Evolutionary conservation across 2,113 vertebrate genomes (phyloP), one percentile per base, ranked within the genome.

Genomic region (Eolophus roseicapilla): DNA sequence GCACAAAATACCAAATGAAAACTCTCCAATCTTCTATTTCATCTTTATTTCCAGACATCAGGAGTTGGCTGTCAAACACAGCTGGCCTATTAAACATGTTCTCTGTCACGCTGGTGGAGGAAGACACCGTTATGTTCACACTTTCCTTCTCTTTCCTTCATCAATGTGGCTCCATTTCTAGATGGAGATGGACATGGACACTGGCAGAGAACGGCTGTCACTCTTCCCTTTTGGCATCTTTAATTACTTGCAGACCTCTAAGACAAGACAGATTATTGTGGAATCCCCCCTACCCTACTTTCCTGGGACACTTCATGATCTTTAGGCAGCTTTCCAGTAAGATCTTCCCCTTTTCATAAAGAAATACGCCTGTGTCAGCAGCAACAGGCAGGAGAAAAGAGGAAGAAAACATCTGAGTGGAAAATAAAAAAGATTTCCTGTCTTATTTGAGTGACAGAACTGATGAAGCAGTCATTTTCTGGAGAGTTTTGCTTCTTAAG

Each of bases 401-500:
- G 94, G 95, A 97, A 97, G 93, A 95, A 85, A 95, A 94, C 25
- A 94, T 74, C 86, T 82, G 47, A 68, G 47, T 93, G 87, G 95
- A 95, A 96, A 95, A 94, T 47, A 69, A 53, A 63, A 71, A 93
- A 86, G 86, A 23, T 43, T 64, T 93, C 74, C 75, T 11, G 52
- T 91, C 87, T 89, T 89, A 49, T 94, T 79, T 91, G 90, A 95
- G 93, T 82, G 86, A 95, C 89, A 95, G 90, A 97, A 96, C 41
- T 95, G 94, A 97, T 96, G 95, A 95, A 95, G 65, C 57, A 93
- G 87, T 49, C 18, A 62, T 90, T 96, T 96, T 95, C 90, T 90
- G 59, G 75, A 93, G 62, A 25, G 11, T 49, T 88, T 94, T 82
- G 11, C n/a, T 13, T 65, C 77, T 73, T 69, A 79, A 59, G n/a